These are phyloP conservation scores for Apoderus coryli DNA, from an alignment of 2,888 invertebrate species.

Conservation along the genomic window DNA sequence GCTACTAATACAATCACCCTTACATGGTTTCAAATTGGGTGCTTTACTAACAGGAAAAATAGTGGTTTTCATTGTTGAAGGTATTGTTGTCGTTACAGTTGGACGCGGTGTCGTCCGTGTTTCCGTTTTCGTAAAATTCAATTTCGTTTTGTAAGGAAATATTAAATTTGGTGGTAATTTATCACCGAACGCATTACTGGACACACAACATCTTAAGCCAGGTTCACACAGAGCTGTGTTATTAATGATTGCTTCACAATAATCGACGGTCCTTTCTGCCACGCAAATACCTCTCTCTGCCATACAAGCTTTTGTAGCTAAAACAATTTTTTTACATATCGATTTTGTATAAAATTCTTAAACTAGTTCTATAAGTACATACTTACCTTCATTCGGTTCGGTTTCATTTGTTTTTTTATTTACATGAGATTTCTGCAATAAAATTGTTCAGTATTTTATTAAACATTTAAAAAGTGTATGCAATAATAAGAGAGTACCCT, in stretches of 20 bases:
- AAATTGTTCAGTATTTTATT: too few relatives aligned
- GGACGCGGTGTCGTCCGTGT: conserved; percentile 28
- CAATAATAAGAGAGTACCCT: too few relatives aligned
- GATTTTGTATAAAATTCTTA: conserved; percentile 3
- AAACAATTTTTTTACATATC: too few relatives aligned
- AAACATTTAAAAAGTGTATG: too few relatives aligned
- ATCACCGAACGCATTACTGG: conserved; percentile 55
- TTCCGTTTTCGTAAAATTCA: conserved; percentile 32
- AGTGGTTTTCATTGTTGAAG: conserved; percentile 25
- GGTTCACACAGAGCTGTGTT: conserved; percentile 57
- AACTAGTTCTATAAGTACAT: not conserved
- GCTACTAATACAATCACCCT: conserved; percentile 66
- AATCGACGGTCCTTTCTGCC: conserved; percentile 63
- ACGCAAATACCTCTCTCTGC: conserved; percentile 56
- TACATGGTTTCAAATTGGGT: conserved; percentile 43
- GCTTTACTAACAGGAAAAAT: conserved; percentile 20
- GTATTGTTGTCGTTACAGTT: conserved; percentile 25
- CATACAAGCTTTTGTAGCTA: conserved; percentile 41
- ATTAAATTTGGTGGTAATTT: conserved; percentile 58
- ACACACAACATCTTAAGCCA: conserved; percentile 69
- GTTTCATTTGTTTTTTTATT: conserved; percentile 17
- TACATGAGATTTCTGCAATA: too few relatives aligned
- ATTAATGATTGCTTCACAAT: conserved; percentile 74
- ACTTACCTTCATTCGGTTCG: conserved; percentile 17
- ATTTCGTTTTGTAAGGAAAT: conserved; percentile 48